Evolutionary conservation across 2,888 invertebrate species (phyloP), one percentile per base, ranked within the genome.

Genomic region (Limnephilus auricula): DNA sequence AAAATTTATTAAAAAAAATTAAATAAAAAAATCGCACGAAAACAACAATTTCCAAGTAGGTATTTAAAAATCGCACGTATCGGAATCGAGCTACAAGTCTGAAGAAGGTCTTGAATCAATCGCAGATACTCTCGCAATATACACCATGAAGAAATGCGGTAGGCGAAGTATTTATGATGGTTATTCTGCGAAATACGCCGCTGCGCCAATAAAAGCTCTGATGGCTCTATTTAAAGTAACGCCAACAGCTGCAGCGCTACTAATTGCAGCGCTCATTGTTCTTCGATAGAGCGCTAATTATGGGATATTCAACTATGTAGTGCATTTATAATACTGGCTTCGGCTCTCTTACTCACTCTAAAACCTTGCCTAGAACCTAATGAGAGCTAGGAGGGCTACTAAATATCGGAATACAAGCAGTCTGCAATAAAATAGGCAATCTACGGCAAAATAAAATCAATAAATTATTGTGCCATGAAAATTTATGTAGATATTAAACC

Each of bases 151-250:
- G 9, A 37, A 82, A 82, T 82, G 82, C 32, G 82, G 34, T 82
- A 82, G 80, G 82, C 82, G 34, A 82, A 34, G 18, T 34, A 32
- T 82, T 82, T 82, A 82, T 34, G 82, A 82, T 37, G 82, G 82
- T 32, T 82, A 34, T 82, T 82, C 82, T 25, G 25, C 32, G n/a
- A 65, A 65, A 82, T 25, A 32, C 82, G 15, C 25, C 34, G 32
- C 34, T 82, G 25, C 18, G 25, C 82, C 34, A 32, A 25, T 82
- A 82, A 82, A 82, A 82, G 25, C 82, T 82, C 25, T 82, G 34
- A 82, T 82, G 34, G 34, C 82, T 82, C 25, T 82, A 82, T 82
- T 82, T 82, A 25, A 82, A 82, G 25, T 34, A 32, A 82, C 32
- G 34, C 34, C 25, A 32, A 37, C 82, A 37, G 82, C 82, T 65